Evolutionary conservation across 2,797 vertebrate species (phyloP), one percentile per base, ranked within the genome.

Genomic region (Valencia hispanica): DNA sequence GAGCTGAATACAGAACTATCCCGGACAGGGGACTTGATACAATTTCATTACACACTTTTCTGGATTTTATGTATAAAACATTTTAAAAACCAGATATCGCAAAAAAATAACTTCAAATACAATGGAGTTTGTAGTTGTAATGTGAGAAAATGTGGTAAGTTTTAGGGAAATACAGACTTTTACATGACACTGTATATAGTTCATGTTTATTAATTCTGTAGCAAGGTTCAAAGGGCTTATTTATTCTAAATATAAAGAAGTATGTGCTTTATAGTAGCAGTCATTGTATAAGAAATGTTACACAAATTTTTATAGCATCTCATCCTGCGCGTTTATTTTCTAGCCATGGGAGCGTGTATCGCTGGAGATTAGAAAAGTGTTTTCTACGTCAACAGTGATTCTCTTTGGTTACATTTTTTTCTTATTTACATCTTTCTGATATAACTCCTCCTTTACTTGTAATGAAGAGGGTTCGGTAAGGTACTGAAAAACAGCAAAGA

Each of bases 401-500:
- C 20, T 61, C 11, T 7, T 25, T 39, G 41, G 9, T 66, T 39
- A 20, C 11, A 25, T 25, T 90, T 50, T 48, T 70, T 66, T 41
- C 22, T 41, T 41, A 41, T 9, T 41, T 14, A 0, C 22, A 41
- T 41, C 36, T 66, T 25, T 86, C 78, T 92, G 84, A 91, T 92
- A 85, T 79, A 80, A 86, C 78, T 88, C 76, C 87, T 91, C 88
- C 85, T 91, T 93, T 84, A 88, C 84, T 84, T 92, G 88, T 68
- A 85, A 84, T 77, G 84, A 81, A 74, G 76, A 78, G 87, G 68
- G 68, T 79, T 83, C 15, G 87, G 85, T 85, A 87, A 73, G 76
- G 84, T 68, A 82, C 75, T 15, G 50, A 43, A 22, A 65, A 71
- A 17, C 34, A 71, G 73, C 85, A 57, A 82, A 84, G 84, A 81